Base-by-base conservation (phyloP, 2,797 vertebrate genomes). In the Calcarius lapponicus region DNA sequence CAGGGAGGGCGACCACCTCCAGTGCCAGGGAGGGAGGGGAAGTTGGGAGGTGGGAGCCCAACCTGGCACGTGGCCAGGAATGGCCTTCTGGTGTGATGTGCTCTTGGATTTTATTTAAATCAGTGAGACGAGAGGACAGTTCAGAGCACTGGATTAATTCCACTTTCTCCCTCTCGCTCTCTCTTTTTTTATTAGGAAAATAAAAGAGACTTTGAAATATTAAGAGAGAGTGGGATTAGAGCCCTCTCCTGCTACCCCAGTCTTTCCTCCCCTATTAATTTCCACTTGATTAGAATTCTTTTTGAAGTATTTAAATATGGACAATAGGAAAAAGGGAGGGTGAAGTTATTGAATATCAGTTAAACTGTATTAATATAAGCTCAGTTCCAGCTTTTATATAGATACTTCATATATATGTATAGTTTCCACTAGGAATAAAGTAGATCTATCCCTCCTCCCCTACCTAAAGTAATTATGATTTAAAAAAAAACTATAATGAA, bases 181-280 rank as follows among this genome's bases (percentile, higher is more conserved):
- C 53, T 71, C 93, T 92, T 95, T 97, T 99, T 96, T 99, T 99
- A 99, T 99, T 99, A 98, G 97, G 98, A 98, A 99, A 99, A 99
- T 99, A 99, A 99, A 99, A 99, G 99, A 99, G 98, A 99, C 99
- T 99, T 99, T 99, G 99, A 99, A 99, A 99, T 99, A 99, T 99
- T 98, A 98, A 99, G 99, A 99, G 99, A 99, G 99, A 99, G 99
- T 97, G 96, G 99, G 99, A 99, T 99, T 99, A 99, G 99, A 99
- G 98, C 98, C 98, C 98, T 99, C 98, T 99, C 98, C 98, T 98
- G 98, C 98, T 98, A 98, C 98, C 98, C 99, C 97, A 98, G 98
- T 98, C 98, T 99, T 98, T 98, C 98, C 98, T 98, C 98, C 97
- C 97, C 98, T 99, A 99, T 99, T 99, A 99, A 99, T 99, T 99